phyloP scores from a whole-genome alignment of 2,888 invertebrate genomes.

The Nomada goodeniana region DNA sequence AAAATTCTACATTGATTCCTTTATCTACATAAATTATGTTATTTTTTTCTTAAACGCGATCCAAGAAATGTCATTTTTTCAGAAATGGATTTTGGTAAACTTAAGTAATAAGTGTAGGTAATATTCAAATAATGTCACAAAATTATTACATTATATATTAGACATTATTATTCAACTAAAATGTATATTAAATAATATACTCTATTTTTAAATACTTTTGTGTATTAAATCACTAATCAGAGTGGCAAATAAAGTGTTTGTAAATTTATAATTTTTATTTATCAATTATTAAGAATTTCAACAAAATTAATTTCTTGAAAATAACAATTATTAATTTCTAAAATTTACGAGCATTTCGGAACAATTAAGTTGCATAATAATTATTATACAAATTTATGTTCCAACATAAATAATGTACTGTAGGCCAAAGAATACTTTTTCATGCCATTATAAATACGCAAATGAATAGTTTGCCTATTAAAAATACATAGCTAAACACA shows the following conservation, averaged over 20 bases:
- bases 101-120: neutral
- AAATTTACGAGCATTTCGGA: neutral
- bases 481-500: too few relatives aligned
- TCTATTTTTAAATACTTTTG: constrained; percentile 24
- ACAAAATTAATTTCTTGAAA: neutral
- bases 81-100: constrained; percentile 4
- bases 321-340: too few relatives aligned
- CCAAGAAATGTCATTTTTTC: neutral
- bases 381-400: too few relatives aligned
- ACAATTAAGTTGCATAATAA: too few relatives aligned
- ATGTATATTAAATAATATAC: neutral
- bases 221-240: constrained; percentile 17
- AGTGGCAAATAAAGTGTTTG: constrained; percentile 18
- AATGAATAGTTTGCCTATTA: too few relatives aligned
- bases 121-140: neutral
- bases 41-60: constrained; percentile 20
- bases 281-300: neutral
- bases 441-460: too few relatives aligned
- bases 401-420: too few relatives aligned
- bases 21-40: constrained; percentile 15
- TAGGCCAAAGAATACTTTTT: too few relatives aligned
- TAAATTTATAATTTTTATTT: constrained; percentile 6
- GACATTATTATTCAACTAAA: constrained; percentile 11
- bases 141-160: neutral
- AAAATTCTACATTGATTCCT: constrained; percentile 13